These are phyloP conservation scores for Nemotelus pantherinus DNA, from an alignment of 2,888 invertebrate species.

Conservation along the genomic window DNA sequence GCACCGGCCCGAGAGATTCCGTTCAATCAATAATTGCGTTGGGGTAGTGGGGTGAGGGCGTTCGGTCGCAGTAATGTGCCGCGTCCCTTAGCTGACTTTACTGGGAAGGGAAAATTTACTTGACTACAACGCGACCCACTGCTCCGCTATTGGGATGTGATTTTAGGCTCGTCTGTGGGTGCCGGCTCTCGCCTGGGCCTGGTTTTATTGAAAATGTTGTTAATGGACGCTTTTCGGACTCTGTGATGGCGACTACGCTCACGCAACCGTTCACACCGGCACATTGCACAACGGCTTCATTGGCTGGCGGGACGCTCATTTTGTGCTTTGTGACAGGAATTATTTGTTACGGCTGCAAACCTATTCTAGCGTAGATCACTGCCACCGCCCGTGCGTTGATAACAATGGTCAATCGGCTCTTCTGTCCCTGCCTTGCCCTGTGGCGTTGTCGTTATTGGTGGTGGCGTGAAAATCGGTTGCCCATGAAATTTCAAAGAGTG, in stretches of 20 bases:
- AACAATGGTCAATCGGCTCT: too few species aligned
- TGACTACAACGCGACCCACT: not conserved
- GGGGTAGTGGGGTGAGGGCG: conserved; percentile 8
- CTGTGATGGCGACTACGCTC: not conserved
- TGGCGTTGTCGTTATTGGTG: too few species aligned
- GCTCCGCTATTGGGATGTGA: not conserved
- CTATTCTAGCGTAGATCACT: conserved; percentile 27
- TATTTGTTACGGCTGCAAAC: conserved; percentile 28
- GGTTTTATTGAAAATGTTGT: not conserved
- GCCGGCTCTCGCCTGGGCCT: not conserved
- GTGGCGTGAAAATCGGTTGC: too few species aligned
- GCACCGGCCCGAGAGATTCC: conserved; percentile 25
- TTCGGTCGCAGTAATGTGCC: not conserved
- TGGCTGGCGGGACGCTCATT: conserved; percentile 32
- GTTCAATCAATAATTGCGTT: conserved; percentile 19
- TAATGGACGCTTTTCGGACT: not conserved
- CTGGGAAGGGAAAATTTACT: not conserved
- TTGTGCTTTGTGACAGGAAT: conserved; percentile 21
- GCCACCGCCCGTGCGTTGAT: not conserved
- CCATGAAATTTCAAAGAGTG: too few species aligned
- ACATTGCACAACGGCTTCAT: conserved; percentile 13
- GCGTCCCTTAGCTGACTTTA: not conserved
- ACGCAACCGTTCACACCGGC: not conserved
- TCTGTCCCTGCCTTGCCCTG: too few species aligned
- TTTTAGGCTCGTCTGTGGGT: not conserved